Evolutionary conservation across 2,113 vertebrate genomes (phyloP), one percentile per base, ranked within the genome.

Genomic region (Cyphomyrus plagiostoma): DNA sequence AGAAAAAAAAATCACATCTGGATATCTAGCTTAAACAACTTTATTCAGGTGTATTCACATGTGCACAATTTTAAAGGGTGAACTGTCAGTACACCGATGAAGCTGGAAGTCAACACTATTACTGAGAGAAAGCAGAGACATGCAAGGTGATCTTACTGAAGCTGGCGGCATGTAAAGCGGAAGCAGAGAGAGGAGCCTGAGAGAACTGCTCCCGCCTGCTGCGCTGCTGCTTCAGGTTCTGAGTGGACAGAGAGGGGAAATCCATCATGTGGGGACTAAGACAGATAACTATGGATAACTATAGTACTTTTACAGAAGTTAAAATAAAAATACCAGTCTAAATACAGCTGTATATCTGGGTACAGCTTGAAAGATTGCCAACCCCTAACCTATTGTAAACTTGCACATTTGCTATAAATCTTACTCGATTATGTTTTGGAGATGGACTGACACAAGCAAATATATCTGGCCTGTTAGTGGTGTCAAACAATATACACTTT

Each of bases 171-270:
- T 96, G 95, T 3, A 97, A 93, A 45, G 97, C 95, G 88, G 97
- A 95, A 88, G 96, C 88, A 0, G 97, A 93, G 52, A 94, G 94
- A 0, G 96, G 97, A 4, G 96, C 92, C 89, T 96, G 97, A 50
- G 97, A 98, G 92, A 98, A 98, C 86, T 98, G 97, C 49, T 98
- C 98, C 93, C 97, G 96, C 88, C 97, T 96, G 91, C 95, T 98
- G 82, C 96, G 96, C 94, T 98, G 98, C 93, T 98, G 97, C 94
- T 98, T 98, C 91, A 98, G 95, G 91, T 98, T 98, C 98, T 98
- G 90, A 11, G 88, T 30, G 83, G 30, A 2, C 86, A 62, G 2
- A 56, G 17, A 56, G 52, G 39, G n/a, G 26, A n/a, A 45, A 13
- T 6, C 21, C n/a, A 86, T 86, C 23, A 46, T 48, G 52, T 62